A percentile compares a stretch with the other conserved stretches of the same genome.
Conservation (phyloP, 2,888 invertebrate species). For the Cantharis rufa region DNA sequence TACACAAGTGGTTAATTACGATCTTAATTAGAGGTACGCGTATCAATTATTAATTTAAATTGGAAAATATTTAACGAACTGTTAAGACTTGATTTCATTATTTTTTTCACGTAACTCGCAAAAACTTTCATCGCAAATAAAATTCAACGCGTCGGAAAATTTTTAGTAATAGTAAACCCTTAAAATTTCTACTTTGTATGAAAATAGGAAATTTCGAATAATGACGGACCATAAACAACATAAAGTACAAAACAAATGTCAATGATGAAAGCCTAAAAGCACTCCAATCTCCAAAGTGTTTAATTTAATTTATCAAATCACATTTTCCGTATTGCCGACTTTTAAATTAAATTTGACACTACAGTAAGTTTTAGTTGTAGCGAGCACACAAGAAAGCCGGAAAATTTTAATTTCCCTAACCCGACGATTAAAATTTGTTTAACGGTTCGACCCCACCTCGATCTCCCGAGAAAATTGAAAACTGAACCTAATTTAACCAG, state of each 20-base stretch:
- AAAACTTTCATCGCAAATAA: not conserved
- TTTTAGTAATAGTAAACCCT: not conserved
- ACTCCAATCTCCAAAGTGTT: not conserved
- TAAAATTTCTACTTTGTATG: not conserved
- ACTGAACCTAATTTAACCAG: not conserved
- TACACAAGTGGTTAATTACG: constrained; percentile 29
- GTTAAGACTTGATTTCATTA: not conserved
- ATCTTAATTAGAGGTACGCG: constrained; percentile 23
- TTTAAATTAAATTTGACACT: not conserved
- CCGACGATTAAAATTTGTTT: not conserved
- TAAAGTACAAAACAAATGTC: not conserved
- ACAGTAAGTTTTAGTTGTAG: not conserved
- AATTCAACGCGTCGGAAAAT: not conserved
- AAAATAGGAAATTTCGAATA: not conserved
- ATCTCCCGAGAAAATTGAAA: not conserved
- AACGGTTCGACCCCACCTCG: not conserved
- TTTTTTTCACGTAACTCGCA: not conserved
- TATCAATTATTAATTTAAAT: constrained; percentile 24
- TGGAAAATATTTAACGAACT: not conserved
- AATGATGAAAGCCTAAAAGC: not conserved
- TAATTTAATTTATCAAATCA: not conserved
- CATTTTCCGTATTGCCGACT: not conserved
- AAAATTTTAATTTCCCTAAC: not conserved
- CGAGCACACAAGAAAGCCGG: not conserved
- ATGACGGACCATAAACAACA: not conserved